Evolutionary conservation across 2,113 vertebrate genomes (phyloP), one percentile per base, ranked within the genome.

Genomic region (Notiomystis cincta): DNA sequence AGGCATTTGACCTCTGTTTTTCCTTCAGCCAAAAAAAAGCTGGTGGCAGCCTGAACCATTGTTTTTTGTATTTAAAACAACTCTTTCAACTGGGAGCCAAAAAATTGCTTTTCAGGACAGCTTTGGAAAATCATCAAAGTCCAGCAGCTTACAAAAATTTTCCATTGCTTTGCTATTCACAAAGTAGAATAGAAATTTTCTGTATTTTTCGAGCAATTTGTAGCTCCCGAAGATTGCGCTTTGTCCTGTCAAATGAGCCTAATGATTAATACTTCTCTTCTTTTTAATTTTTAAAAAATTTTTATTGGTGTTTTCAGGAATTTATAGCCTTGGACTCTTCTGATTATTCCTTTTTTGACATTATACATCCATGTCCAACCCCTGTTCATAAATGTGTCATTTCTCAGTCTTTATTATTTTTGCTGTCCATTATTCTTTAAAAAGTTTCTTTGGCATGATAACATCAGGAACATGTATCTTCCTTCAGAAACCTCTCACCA

Each of bases 51-150:
- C 70, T 50, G 73, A 85, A 57, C 65, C 28, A 33, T 76, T 95
- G 87, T 79, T 91, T 82, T 88, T 88, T 73, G 78, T 77, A 73
- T 88, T 96, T 92, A 93, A 94, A 96, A 80, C 22, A 62, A 88
- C 20, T 35, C 95, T 90, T 96, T 94, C 84, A 83, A 61, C 40
- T 53, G 24, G 17, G 64, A 95, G 85, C 85, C 79, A 96, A 78
- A 90, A 79, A 81, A 82, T 15, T 21, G 38, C 76, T 94, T 94
- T 81, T 88, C 6, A 6, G 51, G 72, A 66, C 56, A 85, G 78
- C 85, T 88, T 75, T 95, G 90, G 91, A 86, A 94, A 95, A 66
- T 48, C 57, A 50, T 60, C 58, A 82, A 91, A 88, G 64, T 81
- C 35, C 75, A 82, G 62, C 75, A 73, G 85, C 62, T 92, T 40